Conservation (phyloP, 1,140 invertebrate genomes). For the Saxidomus purpurata region DNA sequence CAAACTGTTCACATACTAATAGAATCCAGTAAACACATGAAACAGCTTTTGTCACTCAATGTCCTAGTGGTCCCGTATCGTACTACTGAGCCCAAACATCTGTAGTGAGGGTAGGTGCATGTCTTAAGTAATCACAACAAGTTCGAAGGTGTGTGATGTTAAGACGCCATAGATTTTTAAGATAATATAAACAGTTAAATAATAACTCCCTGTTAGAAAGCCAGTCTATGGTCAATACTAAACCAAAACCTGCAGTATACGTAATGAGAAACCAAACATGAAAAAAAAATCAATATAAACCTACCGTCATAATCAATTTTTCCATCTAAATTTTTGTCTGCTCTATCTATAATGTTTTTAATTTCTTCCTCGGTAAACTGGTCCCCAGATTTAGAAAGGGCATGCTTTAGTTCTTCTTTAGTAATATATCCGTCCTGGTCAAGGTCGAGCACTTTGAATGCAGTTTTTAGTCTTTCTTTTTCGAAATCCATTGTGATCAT, state of each 20-base stretch:
- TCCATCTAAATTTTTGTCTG: slow-evolving; percentile 58
- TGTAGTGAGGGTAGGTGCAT: too few species aligned
- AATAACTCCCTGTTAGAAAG: background rate
- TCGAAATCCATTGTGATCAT: slow-evolving; percentile 46
- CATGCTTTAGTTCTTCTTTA: slow-evolving; percentile 1
- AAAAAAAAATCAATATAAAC: background rate
- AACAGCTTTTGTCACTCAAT: too few species aligned
- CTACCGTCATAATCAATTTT: slow-evolving; percentile 61
- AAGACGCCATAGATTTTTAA: background rate
- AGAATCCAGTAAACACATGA: too few species aligned
- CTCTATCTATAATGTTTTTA: slow-evolving; percentile 17
- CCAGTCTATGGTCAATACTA: background rate
- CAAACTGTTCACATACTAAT: too few species aligned
- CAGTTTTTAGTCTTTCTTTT: slow-evolving; percentile 57
- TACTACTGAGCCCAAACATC: too few species aligned
- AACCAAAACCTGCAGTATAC: background rate
- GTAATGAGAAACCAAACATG: background rate
- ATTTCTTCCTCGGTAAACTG: slow-evolving; percentile 50
- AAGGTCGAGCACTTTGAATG: slow-evolving; percentile 61
- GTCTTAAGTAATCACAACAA: background rate
- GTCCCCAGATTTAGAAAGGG: slow-evolving; percentile 6
- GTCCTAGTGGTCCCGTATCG: too few species aligned
- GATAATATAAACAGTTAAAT: background rate
- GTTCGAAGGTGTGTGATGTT: background rate
- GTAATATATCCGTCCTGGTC: slow-evolving; percentile 85